Percentiles rank a stretch among this genome's conserved stretches.
phyloP scores from a whole-genome alignment of 2,797 vertebrate genomes.

The Acanthurus tractus region DNA sequence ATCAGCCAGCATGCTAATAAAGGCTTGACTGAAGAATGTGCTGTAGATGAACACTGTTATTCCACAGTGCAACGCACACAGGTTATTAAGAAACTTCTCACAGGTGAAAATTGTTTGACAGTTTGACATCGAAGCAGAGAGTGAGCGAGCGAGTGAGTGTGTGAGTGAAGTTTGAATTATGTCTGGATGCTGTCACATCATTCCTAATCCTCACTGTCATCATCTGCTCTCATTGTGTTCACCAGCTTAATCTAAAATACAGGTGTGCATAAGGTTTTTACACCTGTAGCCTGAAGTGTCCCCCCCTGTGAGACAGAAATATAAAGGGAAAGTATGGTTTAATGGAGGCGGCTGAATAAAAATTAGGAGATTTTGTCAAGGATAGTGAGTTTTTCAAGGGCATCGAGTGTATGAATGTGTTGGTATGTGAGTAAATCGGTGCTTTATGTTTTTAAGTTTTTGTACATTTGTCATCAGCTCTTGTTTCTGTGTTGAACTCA shows the following conservation, averaged over 20 bases:
- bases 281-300: neutral
- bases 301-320: neutral
- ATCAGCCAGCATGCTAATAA: neutral
- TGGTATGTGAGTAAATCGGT: conserved; percentile 20
- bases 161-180: no score
- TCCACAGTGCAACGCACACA: no score
- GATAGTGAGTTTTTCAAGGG: conserved; percentile 8
- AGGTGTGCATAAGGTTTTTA: neutral
- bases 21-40: no score
- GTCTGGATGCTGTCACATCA: neutral
- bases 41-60: no score
- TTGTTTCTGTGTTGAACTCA: conserved; percentile 9
- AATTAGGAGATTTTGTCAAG: neutral
- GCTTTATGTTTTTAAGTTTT: neutral
- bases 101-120: no score
- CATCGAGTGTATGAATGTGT: conserved; percentile 10
- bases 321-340: neutral
- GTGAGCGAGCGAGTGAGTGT: no score
- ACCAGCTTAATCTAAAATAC: neutral
- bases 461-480: neutral
- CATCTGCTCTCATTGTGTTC: neutral
- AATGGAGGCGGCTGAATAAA: neutral
- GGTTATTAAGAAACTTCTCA: no score
- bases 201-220: neutral
- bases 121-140: no score